Evolutionary conservation across 2,797 vertebrate species (phyloP), one percentile per base, ranked within the genome.

Genomic region (Oreortyx pictus): DNA sequence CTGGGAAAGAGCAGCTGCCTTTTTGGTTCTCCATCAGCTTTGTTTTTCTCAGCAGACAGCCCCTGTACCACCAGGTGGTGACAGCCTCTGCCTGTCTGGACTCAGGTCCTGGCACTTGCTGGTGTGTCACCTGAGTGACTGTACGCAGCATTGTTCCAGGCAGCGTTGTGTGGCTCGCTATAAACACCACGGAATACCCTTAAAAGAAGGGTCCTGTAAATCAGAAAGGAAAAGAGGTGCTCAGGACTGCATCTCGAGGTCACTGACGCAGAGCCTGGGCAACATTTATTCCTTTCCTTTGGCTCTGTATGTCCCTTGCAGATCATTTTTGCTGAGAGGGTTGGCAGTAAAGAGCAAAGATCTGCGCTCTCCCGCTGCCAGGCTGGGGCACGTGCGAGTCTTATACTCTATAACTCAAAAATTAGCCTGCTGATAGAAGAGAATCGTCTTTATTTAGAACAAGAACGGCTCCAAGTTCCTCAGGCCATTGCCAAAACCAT

Each of bases 401-500:
- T 76, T 12, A 0, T 18, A 33, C 35, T 52, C 79, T 22, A 9
- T 78, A 93, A 89, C 57, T 92, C 71, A 89, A 83, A 90, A 92
- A 89, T 64, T 57, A 79, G 17, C 29, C 73, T 84, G 92, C 64
- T 93, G 92, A 90, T 96, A 94, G 87, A 89, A 67, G 49, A 83
- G 75, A 71, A 83, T 37, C 67, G 70, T 25, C 93, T 94, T 94
- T 92, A 91, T 92, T 94, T 92, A 95, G 89, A 94, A 71, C 70
- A 76, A 76, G 70, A 88, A 60, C 7, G 2, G 52, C 70, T 96
- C 93, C 92, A 50, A 86, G 82, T 82, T 92, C 82, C 89, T 71
- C 79, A 88, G 39, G 47, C 52, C 0, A 47, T 22, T 94, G 90
- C 90, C 93, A 94, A 37, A 85, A 64, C 27, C 62, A 37, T 76